Base-by-base conservation (phyloP, 1,140 invertebrate genomes). In the Drosophila bocqueti region DNA sequence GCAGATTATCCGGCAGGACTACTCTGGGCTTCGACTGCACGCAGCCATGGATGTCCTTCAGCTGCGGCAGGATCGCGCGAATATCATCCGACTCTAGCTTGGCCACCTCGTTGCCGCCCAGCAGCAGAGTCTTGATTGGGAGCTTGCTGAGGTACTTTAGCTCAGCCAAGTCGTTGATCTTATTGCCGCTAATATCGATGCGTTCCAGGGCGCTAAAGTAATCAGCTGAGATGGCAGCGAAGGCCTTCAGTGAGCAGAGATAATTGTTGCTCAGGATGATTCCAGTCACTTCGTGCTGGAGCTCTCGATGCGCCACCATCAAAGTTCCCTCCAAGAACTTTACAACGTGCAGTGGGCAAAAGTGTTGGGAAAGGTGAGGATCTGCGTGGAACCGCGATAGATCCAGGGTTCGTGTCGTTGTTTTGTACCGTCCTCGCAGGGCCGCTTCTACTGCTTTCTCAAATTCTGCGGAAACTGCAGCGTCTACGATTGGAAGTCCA, bases 151-250 rank as follows among this genome's bases (percentile, higher is more conserved):
- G 18, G 38, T 55, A 50, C 3, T 59, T 38, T 0, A 84, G 55
- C n/a, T 84, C 77, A 10, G 0, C 29, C 13, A 65, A 21, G 2
- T 60, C 63, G 1, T 36, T 18, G 11, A 84, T 77, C 3, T 52
- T 40, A 42, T 84, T 84, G 11, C 29, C 52, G 47, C 73, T 77
- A 4, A 84, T 38, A 36, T 84, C 81, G 4, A 84, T 24, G n/a
- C 36, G 45, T 8, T 81, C 45, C n/a, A 84, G 50, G 7, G 16
- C 13, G 7, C 55, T 26, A 15, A 81, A 46, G 24, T 13, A 9
- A 0, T 26, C 4, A 1, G 8, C 9, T 1, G 43, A 24, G 0
- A 72, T 11, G 0, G 5, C 46, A 10, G 29, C 26, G 7, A 85
- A 85, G 3, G 67, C 67, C 8, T 69, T 26, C 13, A 84, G 24